These are phyloP conservation scores for Cichlasoma orientale DNA, from an alignment of 2,797 vertebrate species.

Conservation along the genomic window DNA sequence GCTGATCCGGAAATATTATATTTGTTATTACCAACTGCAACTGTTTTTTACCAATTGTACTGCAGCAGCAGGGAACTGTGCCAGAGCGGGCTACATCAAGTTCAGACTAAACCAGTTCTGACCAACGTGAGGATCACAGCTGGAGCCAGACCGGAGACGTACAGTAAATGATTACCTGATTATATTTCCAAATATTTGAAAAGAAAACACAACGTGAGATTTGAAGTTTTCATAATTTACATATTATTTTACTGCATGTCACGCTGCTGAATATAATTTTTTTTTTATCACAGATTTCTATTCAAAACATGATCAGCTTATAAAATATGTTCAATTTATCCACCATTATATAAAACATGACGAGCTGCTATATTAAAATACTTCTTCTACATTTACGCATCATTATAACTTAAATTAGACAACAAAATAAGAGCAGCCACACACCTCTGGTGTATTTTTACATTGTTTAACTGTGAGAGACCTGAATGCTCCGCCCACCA, in stretches of 20 bases:
- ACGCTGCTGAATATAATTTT: no score
- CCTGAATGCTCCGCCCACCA: neutral
- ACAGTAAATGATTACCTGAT: conserved; percentile 2
- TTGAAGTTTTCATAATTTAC: neutral
- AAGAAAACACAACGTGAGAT: neutral
- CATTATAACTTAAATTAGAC: neutral
- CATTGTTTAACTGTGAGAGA: neutral
- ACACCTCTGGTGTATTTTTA: neutral
- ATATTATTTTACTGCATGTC: no score
- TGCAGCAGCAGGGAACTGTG: neutral
- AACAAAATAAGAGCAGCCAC: neutral
- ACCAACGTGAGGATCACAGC: neutral
- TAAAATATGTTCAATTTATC: no score
- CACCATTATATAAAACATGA: no score
- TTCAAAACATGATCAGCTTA: no score
- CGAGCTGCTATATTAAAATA: no score
- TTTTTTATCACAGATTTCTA: no score
- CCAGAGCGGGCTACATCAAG: neutral
- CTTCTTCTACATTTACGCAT: neutral
- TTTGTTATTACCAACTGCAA: neutral
- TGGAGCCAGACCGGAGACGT: neutral
- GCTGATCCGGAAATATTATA: conserved; percentile 16
- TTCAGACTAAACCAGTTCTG: conserved; percentile 14
- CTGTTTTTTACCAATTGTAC: neutral
- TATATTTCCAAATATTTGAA: no score